Evolutionary conservation across 1,140 invertebrate genomes (phyloP).

Genomic region (Globodera rostochiensis): DNA sequence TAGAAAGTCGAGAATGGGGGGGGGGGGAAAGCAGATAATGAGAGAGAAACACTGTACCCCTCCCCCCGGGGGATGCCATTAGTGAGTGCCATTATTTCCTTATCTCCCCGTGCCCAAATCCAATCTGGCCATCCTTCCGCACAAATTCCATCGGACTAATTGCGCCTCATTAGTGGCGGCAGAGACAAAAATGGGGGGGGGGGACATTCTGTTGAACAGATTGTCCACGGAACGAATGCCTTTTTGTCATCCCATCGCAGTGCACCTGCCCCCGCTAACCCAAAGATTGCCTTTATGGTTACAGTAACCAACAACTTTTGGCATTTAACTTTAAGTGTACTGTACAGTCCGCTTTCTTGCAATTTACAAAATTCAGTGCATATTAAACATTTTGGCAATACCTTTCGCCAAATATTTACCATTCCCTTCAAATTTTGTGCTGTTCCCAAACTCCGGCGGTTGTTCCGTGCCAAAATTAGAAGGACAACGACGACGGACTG

Average conservation of each 20-base stretch:
- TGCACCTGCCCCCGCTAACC: background rate
- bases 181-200: background rate
- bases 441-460: too few species aligned
- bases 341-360: too few species aligned
- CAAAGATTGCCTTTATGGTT: too few species aligned
- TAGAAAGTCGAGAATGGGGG: background rate
- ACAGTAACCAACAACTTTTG: too few species aligned
- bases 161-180: background rate
- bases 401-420: too few species aligned
- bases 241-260: background rate
- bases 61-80: background rate
- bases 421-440: too few species aligned
- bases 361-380: too few species aligned
- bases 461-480: too few species aligned
- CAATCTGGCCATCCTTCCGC: background rate
- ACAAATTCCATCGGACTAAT: background rate
- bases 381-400: too few species aligned
- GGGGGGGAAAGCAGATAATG: background rate
- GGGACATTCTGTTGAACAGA: too few species aligned
- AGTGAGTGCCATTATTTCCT: slow-evolving; percentile 2
- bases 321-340: background rate
- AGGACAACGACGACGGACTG: too few species aligned
- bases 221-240: background rate
- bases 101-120: background rate
- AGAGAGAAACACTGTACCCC: background rate